Conservation (phyloP, 2,113 vertebrate genomes). For the Xyrauchen texanus region DNA sequence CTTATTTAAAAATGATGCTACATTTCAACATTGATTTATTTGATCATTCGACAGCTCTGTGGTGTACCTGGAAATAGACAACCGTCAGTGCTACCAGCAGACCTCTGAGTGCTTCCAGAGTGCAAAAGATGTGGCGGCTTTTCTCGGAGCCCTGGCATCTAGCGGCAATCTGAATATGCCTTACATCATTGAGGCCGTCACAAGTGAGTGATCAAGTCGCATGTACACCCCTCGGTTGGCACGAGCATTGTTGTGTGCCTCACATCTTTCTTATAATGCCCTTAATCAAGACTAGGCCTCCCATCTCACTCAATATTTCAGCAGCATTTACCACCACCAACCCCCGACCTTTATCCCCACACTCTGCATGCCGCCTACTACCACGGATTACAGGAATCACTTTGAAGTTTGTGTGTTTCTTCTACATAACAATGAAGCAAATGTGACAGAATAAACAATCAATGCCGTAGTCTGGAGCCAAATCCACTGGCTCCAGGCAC, state of each 20-base stretch:
- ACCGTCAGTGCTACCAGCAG: slow-evolving; percentile 90
- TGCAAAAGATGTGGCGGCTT: slow-evolving; percentile 87
- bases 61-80: slow-evolving; percentile 94
- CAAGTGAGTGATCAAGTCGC: slow-evolving; percentile 79
- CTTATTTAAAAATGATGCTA: neutral
- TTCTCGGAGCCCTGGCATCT: slow-evolving; percentile 91
- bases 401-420: slow-evolving; percentile 73
- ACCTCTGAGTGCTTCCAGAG: slow-evolving; percentile 93
- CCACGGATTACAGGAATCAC: slow-evolving; percentile 48
- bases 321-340: neutral
- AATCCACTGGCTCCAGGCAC: too few species aligned
- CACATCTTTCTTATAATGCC: slow-evolving; percentile 8
- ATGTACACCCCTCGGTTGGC: neutral
- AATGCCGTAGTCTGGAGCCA: slow-evolving; percentile 66
- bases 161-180: slow-evolving; percentile 90
- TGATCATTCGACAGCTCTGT: slow-evolving; percentile 78
- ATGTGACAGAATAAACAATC: slow-evolving; percentile 73
- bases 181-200: slow-evolving; percentile 86
- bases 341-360: slow-evolving; percentile 56
- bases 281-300: slow-evolving; percentile 21
- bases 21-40: neutral
- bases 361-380: slow-evolving; percentile 10
- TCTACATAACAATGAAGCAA: slow-evolving; percentile 69
- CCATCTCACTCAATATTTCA: slow-evolving; percentile 17
- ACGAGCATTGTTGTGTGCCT: slow-evolving; percentile 4